Evolutionary conservation across 2,113 vertebrate genomes (phyloP).

Genomic region (Cacatua alba): DNA sequence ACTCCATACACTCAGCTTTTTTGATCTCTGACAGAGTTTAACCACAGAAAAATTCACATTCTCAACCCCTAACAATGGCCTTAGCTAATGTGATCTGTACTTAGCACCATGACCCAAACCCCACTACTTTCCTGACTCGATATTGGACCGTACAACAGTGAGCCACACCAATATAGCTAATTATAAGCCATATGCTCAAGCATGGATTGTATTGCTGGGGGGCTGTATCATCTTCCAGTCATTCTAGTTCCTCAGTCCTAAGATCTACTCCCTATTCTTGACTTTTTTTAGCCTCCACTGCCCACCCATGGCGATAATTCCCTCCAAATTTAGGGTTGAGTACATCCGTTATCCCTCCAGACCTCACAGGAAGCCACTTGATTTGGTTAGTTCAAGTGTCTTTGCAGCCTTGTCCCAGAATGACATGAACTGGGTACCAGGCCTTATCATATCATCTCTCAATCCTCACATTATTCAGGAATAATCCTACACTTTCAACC

Average conservation of each 20-base stretch:
- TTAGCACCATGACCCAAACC: not conserved
- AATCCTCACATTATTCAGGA: not conserved
- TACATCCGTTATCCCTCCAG: not conserved
- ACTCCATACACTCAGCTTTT: not conserved
- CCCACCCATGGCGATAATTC: not conserved
- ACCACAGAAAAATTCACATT: not conserved
- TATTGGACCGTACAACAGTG: not conserved
- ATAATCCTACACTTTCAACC: not conserved
- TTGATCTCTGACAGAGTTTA: not conserved
- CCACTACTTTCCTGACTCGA: not conserved
- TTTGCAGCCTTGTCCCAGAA: not conserved
- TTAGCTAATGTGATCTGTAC: not conserved
- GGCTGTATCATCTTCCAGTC: not conserved
- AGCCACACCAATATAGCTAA: not conserved
- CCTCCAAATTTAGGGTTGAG: not conserved
- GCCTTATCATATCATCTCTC: not conserved
- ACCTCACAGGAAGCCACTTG: not conserved
- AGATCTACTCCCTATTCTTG: not conserved
- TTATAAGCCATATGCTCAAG: not conserved
- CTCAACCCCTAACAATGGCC: not conserved
- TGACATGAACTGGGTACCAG: not conserved
- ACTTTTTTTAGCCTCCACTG: not conserved
- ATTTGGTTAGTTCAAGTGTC: not conserved
- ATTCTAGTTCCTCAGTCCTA: not conserved
- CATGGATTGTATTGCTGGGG: too few species aligned